phyloP scores from a whole-genome alignment of 2,888 invertebrate genomes.

The Caenorhabditis sinica region DNA sequence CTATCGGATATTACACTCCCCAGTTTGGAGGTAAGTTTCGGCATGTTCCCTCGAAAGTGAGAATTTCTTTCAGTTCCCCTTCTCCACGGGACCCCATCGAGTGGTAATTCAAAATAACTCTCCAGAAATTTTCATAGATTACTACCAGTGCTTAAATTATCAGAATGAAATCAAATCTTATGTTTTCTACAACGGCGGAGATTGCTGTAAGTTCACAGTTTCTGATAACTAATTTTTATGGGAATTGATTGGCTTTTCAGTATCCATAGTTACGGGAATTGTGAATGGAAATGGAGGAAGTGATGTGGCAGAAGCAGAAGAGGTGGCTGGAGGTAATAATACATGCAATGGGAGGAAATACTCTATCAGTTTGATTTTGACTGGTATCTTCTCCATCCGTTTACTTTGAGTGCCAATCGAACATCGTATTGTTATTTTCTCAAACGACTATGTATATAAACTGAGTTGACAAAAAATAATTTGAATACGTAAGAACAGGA shows the following conservation, averaged over 20 bases:
- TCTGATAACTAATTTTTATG: background rate
- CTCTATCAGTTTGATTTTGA: too few relatives aligned
- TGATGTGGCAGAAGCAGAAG: too few relatives aligned
- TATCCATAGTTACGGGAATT: background rate
- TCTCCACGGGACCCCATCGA: background rate
- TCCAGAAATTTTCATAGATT: background rate
- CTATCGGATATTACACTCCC: background rate
- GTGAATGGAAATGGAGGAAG: background rate
- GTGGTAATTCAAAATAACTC: background rate
- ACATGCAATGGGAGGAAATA: background rate
- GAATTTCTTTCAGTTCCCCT: constrained; percentile 8
- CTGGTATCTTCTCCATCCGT: too few relatives aligned
- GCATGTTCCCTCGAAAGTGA: too few relatives aligned
- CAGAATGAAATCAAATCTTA: background rate
- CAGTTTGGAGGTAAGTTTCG: background rate
- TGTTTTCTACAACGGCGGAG: constrained; percentile 14
- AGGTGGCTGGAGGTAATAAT: background rate
- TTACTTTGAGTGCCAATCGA: too few relatives aligned
- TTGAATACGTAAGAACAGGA: too few relatives aligned
- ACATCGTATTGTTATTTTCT: too few relatives aligned
- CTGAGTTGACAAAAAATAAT: too few relatives aligned
- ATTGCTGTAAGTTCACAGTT: background rate
- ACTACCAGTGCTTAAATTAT: background rate
- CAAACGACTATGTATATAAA: too few relatives aligned
- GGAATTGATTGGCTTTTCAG: too few relatives aligned